These are phyloP conservation scores for Cheilosia vulpina DNA, from an alignment of 2,888 invertebrate genomes.

Conservation along the genomic window DNA sequence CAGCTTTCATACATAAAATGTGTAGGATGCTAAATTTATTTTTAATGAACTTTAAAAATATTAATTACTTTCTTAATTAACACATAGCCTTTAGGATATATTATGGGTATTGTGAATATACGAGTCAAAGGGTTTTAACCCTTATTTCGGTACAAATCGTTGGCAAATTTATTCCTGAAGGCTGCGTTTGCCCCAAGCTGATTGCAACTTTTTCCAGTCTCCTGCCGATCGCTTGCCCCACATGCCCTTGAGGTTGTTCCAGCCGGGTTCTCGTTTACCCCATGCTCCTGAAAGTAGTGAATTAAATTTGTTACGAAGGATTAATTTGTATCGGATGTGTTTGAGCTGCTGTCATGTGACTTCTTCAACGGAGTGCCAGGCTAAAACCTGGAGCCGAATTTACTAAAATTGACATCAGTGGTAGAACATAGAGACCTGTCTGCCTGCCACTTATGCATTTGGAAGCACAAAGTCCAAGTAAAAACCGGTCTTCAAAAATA, in stretches of 20 bases:
- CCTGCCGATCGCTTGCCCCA: constrained; percentile 88
- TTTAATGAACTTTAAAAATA: background rate
- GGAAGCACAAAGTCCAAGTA: no score
- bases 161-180: constrained; percentile 18
- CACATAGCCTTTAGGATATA: background rate
- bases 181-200: constrained; percentile 83
- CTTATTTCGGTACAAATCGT: background rate
- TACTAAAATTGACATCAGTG: no score
- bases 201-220: constrained; percentile 83
- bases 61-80: background rate
- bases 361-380: no score
- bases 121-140: background rate
- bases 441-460: no score
- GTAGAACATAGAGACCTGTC: no score
- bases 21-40: constrained; percentile 15
- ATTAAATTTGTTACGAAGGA: background rate
- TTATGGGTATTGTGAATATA: background rate
- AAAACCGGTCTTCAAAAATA: no score
- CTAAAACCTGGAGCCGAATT: no score
- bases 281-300: constrained; percentile 86
- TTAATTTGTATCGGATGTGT: background rate
- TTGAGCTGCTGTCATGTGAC: no score
- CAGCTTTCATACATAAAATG: constrained; percentile 46
- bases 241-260: constrained; percentile 91
- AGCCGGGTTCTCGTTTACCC: constrained; percentile 91